Evolutionary conservation across 2,797 vertebrate genomes (phyloP).

Genomic region (Manis pentadactyla): DNA sequence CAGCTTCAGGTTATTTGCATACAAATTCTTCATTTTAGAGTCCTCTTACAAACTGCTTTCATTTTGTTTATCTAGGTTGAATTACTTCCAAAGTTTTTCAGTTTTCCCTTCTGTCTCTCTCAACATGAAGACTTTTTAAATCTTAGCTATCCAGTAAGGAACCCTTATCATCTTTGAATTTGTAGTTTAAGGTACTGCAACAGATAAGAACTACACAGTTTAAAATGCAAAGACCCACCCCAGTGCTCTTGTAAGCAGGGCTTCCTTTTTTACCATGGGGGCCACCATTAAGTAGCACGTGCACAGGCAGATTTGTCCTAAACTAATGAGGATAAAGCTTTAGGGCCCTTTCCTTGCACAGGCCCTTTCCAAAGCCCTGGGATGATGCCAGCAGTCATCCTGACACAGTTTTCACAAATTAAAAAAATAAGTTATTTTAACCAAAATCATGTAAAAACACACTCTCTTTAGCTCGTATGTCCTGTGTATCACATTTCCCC

Average conservation of each 20-base stretch:
- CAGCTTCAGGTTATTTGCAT: slow-evolving; percentile 47
- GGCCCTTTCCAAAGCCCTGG: too few species aligned
- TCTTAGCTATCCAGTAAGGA: background rate
- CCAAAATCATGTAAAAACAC: background rate
- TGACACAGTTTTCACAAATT: background rate
- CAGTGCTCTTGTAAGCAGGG: background rate
- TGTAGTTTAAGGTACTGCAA: background rate
- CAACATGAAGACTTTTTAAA: background rate
- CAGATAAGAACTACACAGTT: background rate
- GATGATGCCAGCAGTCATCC: background rate
- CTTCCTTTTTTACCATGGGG: background rate
- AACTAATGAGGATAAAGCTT: background rate
- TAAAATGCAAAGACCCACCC: background rate
- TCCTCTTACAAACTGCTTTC: slow-evolving; percentile 41
- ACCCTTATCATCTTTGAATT: background rate
- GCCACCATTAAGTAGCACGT: background rate
- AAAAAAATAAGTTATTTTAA: background rate
- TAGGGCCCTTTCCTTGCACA: background rate
- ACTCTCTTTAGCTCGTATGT: background rate
- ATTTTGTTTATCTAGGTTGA: slow-evolving; percentile 2
- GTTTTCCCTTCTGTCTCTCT: background rate
- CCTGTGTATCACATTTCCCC: background rate
- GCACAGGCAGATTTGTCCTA: background rate
- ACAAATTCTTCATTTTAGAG: slow-evolving; percentile 44
- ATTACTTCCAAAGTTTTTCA: background rate